Percentiles rank a stretch among this genome's conserved stretches.
Conservation (phyloP, 2,113 vertebrate genomes). For the Dissostichus mawsoni region DNA sequence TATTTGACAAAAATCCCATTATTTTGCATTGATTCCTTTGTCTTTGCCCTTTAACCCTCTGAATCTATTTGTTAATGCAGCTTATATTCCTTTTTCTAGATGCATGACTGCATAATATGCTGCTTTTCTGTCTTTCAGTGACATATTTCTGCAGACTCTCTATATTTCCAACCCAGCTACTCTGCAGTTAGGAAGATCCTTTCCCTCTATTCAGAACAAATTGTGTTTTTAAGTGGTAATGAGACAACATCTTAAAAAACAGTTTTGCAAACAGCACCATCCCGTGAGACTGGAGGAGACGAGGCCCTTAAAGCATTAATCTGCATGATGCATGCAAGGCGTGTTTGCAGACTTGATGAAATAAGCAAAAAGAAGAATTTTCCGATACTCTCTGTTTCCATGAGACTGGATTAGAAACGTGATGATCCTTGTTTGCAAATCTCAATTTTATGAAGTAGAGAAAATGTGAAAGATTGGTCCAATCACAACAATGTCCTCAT, state of each 20-base stretch:
- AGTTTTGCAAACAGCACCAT: background rate
- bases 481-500: too few species aligned
- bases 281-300: slow-evolving; percentile 5
- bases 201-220: slow-evolving; percentile 8
- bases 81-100: too few species aligned
- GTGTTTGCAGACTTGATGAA: slow-evolving; percentile 26
- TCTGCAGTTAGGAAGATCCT: background rate
- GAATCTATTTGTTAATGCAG: too few species aligned
- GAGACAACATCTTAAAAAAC: background rate
- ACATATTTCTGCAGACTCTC: background rate
- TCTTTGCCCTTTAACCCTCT: too few species aligned
- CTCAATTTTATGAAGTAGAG: background rate
- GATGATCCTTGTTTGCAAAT: background rate
- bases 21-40: too few species aligned
- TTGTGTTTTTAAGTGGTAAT: background rate
- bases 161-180: too few species aligned
- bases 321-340: slow-evolving; percentile 1
- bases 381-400: background rate
- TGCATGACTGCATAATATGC: too few species aligned
- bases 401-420: background rate
- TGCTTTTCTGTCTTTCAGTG: too few species aligned
- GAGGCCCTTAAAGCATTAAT: slow-evolving; percentile 19
- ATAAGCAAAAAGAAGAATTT: background rate
- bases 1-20: too few species aligned
- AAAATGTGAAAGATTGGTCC: too few species aligned